phyloP scores from a whole-genome alignment of 2,797 vertebrate genomes.

The Tenualosa thibaudeaui region DNA sequence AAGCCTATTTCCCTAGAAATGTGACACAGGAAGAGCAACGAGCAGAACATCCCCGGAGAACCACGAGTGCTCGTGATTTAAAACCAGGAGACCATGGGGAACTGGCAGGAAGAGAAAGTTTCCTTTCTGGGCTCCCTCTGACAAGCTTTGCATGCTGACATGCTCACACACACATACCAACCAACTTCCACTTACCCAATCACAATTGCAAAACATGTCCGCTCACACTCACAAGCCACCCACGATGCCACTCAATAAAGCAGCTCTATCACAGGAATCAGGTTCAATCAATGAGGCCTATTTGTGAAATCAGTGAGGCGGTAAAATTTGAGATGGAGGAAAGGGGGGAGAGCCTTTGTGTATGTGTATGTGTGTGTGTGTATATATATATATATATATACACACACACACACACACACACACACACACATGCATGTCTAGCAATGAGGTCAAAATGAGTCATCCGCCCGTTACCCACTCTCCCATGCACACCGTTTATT shows the following conservation, averaged over 20 bases:
- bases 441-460: background rate
- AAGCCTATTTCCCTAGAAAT: background rate
- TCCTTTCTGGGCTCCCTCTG: constrained; percentile 36
- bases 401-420: too few relatives aligned
- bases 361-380: background rate
- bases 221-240: constrained; percentile 54
- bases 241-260: constrained; percentile 73
- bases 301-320: constrained; percentile 79
- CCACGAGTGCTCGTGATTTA: constrained; percentile 55
- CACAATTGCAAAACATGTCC: background rate
- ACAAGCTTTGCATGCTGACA: constrained; percentile 19
- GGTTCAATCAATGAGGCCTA: constrained; percentile 80
- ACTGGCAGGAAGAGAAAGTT: constrained; percentile 55
- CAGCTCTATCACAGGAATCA: constrained; percentile 78
- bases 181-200: constrained; percentile 29
- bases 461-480: background rate
- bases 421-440: too few relatives aligned
- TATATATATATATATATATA: too few relatives aligned
- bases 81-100: constrained; percentile 44
- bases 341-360: constrained; percentile 38
- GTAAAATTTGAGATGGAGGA: constrained; percentile 67
- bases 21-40: background rate
- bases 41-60: constrained; percentile 44
- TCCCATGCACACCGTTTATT: background rate
- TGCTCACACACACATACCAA: constrained; percentile 26